Evolutionary conservation across 2,797 vertebrate genomes (phyloP).

Genomic region (Bovichtus diacanthus): DNA sequence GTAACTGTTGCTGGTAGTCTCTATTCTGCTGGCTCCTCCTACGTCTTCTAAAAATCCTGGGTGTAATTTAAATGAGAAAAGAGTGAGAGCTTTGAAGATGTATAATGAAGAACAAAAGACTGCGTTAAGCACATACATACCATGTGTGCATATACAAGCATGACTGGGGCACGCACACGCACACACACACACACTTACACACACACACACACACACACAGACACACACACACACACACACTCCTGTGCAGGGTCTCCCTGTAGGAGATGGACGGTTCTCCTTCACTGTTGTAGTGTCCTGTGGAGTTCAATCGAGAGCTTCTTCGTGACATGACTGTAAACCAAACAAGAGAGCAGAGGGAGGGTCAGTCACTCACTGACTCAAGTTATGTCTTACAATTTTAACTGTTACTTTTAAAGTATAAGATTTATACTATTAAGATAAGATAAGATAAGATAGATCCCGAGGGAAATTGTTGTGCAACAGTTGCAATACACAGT

Average conservation of each 20-base stretch:
- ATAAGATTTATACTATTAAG: no score
- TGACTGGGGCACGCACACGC: neutral
- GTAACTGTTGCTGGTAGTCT: neutral
- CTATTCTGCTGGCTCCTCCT: accelerated
- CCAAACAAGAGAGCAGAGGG: neutral
- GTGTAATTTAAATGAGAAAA: neutral
- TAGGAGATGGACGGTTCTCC: neutral
- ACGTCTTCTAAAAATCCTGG: neutral
- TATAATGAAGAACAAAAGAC: neutral
- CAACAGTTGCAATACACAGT: no score
- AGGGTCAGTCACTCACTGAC: neutral
- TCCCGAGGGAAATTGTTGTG: no score
- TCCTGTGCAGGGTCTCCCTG: neutral
- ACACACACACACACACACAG: neutral
- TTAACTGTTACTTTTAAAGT: neutral
- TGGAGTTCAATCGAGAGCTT: neutral
- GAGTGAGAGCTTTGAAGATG: neutral
- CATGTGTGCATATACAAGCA: neutral
- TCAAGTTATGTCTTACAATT: neutral
- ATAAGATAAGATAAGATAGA: no score
- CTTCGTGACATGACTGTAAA: neutral
- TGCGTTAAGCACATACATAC: neutral
- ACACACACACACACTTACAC: neutral
- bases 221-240: neutral
- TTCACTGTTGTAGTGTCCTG: neutral